A percentile compares a stretch with the other conserved stretches of the same genome.
Evolutionary conservation across 2,797 vertebrate species (phyloP).

Genomic region (Neomorphus geoffroyi): DNA sequence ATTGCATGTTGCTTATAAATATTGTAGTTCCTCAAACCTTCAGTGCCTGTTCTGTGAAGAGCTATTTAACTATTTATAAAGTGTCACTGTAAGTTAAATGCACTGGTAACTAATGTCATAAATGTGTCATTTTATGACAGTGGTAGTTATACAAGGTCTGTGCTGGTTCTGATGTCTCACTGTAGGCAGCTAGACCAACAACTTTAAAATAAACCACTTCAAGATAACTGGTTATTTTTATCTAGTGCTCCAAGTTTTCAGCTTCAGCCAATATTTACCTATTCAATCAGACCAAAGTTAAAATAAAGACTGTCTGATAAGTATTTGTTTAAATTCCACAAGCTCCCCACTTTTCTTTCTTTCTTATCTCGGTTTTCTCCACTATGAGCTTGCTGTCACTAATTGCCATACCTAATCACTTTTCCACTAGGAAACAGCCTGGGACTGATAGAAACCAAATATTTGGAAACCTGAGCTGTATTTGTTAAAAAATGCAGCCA

Average conservation of each 20-base stretch:
- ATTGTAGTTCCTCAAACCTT: neutral
- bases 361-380: neutral
- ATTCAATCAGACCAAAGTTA: neutral
- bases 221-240: conserved; percentile 1
- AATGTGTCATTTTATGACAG: neutral
- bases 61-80: neutral
- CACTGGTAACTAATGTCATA: neutral
- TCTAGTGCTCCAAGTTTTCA: conserved; percentile 3
- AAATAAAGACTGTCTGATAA: conserved; percentile 25
- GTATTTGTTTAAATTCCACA: conserved; percentile 38
- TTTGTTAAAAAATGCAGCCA: neutral
- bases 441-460: conserved; percentile 20
- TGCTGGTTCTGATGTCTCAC: neutral
- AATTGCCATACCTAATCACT: conserved; percentile 4
- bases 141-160: neutral
- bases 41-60: neutral
- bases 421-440: conserved; percentile 13
- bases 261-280: conserved; percentile 33
- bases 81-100: neutral
- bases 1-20: neutral
- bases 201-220: conserved; percentile 13
- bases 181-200: neutral
- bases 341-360: neutral
- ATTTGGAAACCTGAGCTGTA: conserved; percentile 14
- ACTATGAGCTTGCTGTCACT: conserved; percentile 31